These are phyloP conservation scores for human (Homo sapiens) DNA, from an alignment of 2,113 vertebrate species.

Conservation along the genomic window DNA sequence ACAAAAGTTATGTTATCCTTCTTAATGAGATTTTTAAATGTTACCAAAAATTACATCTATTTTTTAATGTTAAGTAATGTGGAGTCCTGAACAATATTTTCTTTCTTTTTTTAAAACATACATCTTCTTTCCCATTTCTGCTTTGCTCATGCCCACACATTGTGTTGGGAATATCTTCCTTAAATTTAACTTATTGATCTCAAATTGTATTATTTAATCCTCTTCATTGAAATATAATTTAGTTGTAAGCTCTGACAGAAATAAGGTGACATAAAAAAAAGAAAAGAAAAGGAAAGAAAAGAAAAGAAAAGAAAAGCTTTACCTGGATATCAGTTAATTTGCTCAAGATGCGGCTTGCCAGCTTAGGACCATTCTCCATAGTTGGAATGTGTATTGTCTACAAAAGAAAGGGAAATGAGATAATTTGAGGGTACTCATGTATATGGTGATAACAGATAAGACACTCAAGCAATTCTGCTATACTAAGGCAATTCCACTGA, in stretches of 20 bases:
- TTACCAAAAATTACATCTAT: neutral
- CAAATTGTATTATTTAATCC: neutral
- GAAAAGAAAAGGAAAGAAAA: no score
- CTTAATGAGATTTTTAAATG: neutral
- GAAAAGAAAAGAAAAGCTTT: constrained; percentile 18
- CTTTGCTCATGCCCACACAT: neutral
- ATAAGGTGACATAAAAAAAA: neutral
- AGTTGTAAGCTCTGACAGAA: neutral
- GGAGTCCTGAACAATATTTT: neutral
- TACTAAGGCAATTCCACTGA: neutral
- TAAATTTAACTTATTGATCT: constrained; percentile 14
- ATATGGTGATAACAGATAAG: neutral
- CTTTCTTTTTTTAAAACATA: neutral
- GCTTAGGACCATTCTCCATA: constrained; percentile 85
- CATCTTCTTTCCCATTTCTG: neutral
- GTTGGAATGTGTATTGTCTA: constrained; percentile 89
- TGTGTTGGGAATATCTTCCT: neutral
- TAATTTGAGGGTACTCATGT: neutral
- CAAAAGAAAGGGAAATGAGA: neutral
- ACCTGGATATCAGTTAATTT: constrained; percentile 90
- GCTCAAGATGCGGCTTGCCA: constrained; percentile 86
- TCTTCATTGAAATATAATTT: neutral
- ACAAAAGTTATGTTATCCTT: neutral
- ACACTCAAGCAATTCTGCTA: no score
- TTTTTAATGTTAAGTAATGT: neutral